phyloP scores from a whole-genome alignment of 2,113 vertebrate genomes.

The Callaeas wilsoni region DNA sequence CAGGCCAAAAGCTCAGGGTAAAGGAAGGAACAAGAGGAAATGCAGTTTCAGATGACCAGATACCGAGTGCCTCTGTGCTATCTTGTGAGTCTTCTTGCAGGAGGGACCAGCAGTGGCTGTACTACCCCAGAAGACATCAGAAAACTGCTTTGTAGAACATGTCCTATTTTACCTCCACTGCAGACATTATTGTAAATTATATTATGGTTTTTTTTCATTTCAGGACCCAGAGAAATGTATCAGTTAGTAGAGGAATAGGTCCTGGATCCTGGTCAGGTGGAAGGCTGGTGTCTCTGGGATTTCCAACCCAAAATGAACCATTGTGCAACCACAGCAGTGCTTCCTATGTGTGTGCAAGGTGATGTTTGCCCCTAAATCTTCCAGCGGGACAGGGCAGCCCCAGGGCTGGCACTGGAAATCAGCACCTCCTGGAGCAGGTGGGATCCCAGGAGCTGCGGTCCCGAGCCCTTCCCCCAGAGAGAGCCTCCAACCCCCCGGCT shows the following conservation, averaged over 20 bases:
- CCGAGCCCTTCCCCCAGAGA: background rate
- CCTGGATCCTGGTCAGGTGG: background rate
- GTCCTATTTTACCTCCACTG: background rate
- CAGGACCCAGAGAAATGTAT: background rate
- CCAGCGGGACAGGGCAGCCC: background rate
- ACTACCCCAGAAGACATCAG: background rate
- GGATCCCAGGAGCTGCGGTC: fast-evolving
- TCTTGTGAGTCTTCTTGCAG: background rate
- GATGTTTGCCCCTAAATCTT: background rate
- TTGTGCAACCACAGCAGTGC: background rate
- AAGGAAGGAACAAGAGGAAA: background rate
- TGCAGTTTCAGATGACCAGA: background rate
- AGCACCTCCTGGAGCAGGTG: background rate
- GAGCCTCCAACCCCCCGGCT: background rate
- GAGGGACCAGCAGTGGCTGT: background rate
- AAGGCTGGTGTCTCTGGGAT: background rate
- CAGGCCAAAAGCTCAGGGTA: background rate
- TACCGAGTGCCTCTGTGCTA: background rate
- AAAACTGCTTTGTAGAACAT: background rate
- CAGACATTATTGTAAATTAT: background rate
- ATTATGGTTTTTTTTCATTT: background rate
- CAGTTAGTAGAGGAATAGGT: background rate
- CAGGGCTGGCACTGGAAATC: background rate
- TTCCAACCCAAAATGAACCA: background rate
- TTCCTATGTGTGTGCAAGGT: background rate